A percentile compares a stretch with the other conserved stretches of the same genome.
phyloP scores from a whole-genome alignment of 2,888 invertebrate species.

The Marasmarcha lunaedactyla region DNA sequence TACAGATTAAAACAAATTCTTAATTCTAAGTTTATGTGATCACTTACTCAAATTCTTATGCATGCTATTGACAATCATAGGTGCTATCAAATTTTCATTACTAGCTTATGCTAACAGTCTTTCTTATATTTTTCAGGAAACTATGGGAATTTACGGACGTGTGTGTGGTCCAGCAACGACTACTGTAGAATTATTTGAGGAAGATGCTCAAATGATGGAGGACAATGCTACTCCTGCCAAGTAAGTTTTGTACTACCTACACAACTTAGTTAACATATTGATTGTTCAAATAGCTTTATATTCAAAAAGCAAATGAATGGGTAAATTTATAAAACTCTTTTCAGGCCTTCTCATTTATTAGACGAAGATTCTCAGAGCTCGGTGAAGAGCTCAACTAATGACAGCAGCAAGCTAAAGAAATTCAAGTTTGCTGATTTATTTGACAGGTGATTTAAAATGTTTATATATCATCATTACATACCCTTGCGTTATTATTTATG shows the following conservation, averaged over 20 bases:
- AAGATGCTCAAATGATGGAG: constrained; percentile 82
- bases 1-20: too few species aligned
- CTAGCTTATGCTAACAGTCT: too few species aligned
- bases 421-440: constrained; percentile 60
- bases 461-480: neutral
- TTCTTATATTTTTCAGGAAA: constrained; percentile 36
- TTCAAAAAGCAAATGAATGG: neutral
- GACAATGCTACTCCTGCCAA: constrained; percentile 69
- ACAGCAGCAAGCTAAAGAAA: constrained; percentile 66
- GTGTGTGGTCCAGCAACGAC: constrained; percentile 62
- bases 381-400: constrained; percentile 80
- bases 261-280: neutral
- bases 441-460: constrained; percentile 46
- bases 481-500: too few species aligned
- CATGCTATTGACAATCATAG: too few species aligned
- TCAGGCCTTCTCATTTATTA: constrained; percentile 56
- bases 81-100: too few species aligned
- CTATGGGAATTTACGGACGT: constrained; percentile 59
- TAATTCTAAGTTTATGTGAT: too few species aligned
- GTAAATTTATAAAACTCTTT: constrained; percentile 7
- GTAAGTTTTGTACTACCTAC: constrained; percentile 29
- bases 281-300: too few species aligned
- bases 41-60: too few species aligned
- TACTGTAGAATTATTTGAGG: constrained; percentile 74
- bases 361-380: constrained; percentile 89